Evolutionary conservation across 2,888 invertebrate genomes (phyloP), one percentile per base, ranked within the genome.

Genomic region (Archips crataeganus): DNA sequence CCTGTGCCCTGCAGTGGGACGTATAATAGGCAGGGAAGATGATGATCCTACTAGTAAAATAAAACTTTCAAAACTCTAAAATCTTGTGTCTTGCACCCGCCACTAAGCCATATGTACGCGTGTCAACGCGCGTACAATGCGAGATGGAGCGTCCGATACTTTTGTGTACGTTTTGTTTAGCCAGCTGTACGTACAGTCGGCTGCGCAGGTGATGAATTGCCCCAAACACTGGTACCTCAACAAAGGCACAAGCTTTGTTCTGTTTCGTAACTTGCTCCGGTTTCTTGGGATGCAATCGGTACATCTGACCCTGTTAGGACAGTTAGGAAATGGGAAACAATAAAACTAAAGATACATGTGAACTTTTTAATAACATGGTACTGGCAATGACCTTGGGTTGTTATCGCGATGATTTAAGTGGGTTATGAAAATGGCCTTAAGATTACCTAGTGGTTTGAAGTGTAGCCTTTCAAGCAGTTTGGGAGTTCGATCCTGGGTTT

Each of bases 131-230:
- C 75, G 77, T 71, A 81, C 80, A 79, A 78, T 79, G 75, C 72
- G 57, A 87, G 85, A 87, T 87, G 82, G 75, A 76, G 75, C 72
- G 74, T 68, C 82, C 75, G 87, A 87, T 88, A 87, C 82, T 82
- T 85, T 85, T 85, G 86, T 85, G 77, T 79, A 75, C 75, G 79
- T 82, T 86, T 85, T 85, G 85, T 86, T 79, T 79, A 77, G 77
- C 71, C 79, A 78, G 59, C 71, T 74, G 75, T 45, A 59, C n/a
- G 73, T 78, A 85, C 81, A 76, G 74, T 82, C 78, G 71, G 23
- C 39, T 9, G 42, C 51, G 79, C 75, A 84, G 82, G 77, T 79
- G 75, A 73, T 64, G 57, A 69, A 73, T 73, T 36, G 59, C 9
- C 63, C 23, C 36, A 57, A 11, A 13, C 45, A n/a, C n/a, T 39